Evolutionary conservation across 2,797 vertebrate genomes (phyloP), one percentile per base, ranked within the genome.

Genomic region (Paratrypauchen microcephalus): DNA sequence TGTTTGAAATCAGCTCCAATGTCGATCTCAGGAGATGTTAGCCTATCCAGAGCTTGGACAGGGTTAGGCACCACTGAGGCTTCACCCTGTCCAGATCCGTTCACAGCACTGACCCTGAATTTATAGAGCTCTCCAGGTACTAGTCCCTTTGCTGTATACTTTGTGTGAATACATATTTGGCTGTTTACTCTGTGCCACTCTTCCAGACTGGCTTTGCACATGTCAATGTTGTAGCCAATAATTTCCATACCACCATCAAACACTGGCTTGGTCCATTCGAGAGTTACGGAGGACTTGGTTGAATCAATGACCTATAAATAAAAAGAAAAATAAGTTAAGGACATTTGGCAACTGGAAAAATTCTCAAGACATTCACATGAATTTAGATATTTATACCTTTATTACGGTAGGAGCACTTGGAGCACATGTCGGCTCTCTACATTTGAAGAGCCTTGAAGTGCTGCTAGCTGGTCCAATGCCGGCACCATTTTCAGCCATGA

Each of bases 201-300:
- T 82, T 95, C 95, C n/a, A 99, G 94, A 82, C 95, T 96, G 87
- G 97, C 96, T 87, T 98, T 99, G 89, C 96, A 98, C 96, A 98
- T 99, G 80, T 99, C 97, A 72, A 99, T 96, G 73, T 98, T 94
- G 81, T 99, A 99, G 18, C 98, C 98, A 84, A 99, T 99, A 72
- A 99, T 97, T 89, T 96, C 95, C 93, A 97, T 65, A 69, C 98
- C 98, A 24, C 98, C 98, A 66, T 99, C 97, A 82, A 99, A 99
- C 71, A 98, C 95, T 47, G 98, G 98, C 78, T 92, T 97, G 72
- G 95, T 95, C 98, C 98, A 99, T 92, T 97, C 95, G 83, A 99
- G 87, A 68, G 92, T 96, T 78, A 99, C 90, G 6, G 97, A 98
- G 56, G 95, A 96, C 87, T 98, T 99, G 1, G 97, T 97, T 54